Base-by-base conservation (phyloP, 1,140 invertebrate genomes). In the Drosophila albomicans region DNA sequence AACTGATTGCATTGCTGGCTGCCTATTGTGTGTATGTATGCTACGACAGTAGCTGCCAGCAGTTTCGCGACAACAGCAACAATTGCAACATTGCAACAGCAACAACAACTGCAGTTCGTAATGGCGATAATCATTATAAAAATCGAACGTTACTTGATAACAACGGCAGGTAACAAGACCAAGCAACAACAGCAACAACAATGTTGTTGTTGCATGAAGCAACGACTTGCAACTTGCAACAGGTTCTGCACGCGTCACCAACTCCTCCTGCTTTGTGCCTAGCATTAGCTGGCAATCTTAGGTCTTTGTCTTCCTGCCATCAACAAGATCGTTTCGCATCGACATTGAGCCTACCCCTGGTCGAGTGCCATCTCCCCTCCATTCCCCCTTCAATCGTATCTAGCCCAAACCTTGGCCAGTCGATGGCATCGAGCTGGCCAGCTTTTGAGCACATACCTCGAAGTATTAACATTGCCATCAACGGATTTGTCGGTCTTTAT, bases 231-330 rank as follows among this genome's bases (percentile, higher is more conserved):
- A 43, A 54, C 64, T 32, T 72, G 49, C 59, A 78, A 87, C 82
- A 69, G 77, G 82, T 88, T 87, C 66, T 79, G 58, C 84, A 87
- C 82, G 82, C 82, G 82, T 82, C 75, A 52, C 15, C 45, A n/a
- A 28, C 25, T 66, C 48, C 54, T 41, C 38, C 35, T 38, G n/a
- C 25, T 38, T 61, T 56, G 58, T 25, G 54, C 20, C 52, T 78
- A 64, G 71, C 75, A 86, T 86, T 87, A 87, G 48, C 75, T 74
- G 81, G 52, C 78, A 74, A 75, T 88, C 81, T 84, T 71, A 74
- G 85, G 85, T 89, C 78, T 78, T 89, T 88, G 86, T 84, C 85
- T 89, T 88, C 85, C 85, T 89, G 85, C 81, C 84, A 88, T 89
- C 84, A 89, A 88, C 79, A 84, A 89, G 84, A 89, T 88, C 85